Evolutionary conservation across 2,888 invertebrate genomes (phyloP), one percentile per base, ranked within the genome.

Genomic region (Cephus nigrinus): DNA sequence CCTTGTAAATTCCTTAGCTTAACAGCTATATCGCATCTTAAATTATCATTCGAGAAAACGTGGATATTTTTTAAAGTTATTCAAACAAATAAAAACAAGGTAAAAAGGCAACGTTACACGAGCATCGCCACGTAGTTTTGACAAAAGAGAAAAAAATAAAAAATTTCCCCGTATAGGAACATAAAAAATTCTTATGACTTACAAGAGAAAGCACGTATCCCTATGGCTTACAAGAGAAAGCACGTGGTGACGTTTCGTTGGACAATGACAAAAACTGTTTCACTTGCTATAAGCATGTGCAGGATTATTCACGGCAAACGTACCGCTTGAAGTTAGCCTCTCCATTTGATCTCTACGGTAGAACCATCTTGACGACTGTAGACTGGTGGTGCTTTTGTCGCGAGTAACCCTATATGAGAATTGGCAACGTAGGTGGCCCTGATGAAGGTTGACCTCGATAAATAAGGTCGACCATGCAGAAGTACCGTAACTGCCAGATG

Each of bases 1-100:
- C 75, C 79, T 69, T 81, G 81, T 82, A 84, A 84, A 84, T 84
- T 82, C 80, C 69, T 32, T 79, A 81, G 23, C 79, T 78, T 82
- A 80, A 78, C 78, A 78, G 80, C 78, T 78, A 75, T 73, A 75
- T 76, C 75, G 78, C 73, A 55, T 34, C 74, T 36, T 69, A 36
- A 40, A 72, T 69, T 40, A 73, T 71, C 12, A 35, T 35, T 78
- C 75, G 74, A 77, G 71, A 32, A 55, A 23, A 23, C 9, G 23
- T 9, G 5, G 2, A 40, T 40, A 5, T 15, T 9, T 55, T 9
- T 55, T 9, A 0, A 23, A 15, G 11, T 23, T 23, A 23, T 55
- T 55, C 2, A 55, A 55, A 55, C 2, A 2, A 55, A 55, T 9
- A 23, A 55, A 23, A 23, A 9, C 23, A 23, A 55, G 23, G 23